Evolutionary conservation across 37 sponge, comb jelly and placozoan genomes (phyloP), one percentile per base, ranked within the genome.

Genomic region (Aplysina aerophoba): DNA sequence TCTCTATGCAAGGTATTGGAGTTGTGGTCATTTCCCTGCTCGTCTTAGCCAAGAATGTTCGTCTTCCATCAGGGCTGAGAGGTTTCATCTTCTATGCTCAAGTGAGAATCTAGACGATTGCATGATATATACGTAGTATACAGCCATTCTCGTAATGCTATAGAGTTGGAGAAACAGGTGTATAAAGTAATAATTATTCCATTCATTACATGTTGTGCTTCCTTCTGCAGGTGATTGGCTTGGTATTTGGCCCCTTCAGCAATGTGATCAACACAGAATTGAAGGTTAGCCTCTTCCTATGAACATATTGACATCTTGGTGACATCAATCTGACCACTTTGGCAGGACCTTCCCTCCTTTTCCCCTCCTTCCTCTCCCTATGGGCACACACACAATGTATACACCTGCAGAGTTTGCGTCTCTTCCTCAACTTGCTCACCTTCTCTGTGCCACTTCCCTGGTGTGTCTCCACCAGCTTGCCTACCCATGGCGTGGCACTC

Each of bases 61-160:
- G 11, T 5, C 63, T 62, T 62, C 63, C 63, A 44, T 5, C 63
- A 59, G 93, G 89, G 44, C 74, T 93, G 35, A 89, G 83, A 40
- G 90, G 84, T 56, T 89, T 89, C 71, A 31, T 93, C 62, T 93
- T 93, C 80, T 93, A 93, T 85, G 90, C 82, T 25, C 93, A 93
- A 73, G 92, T 87, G 19, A 81, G 73, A n/a, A n/a, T n/a, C n/a
- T n/a, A n/a, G n/a, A n/a, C n/a, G n/a, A n/a, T n/a, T n/a, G n/a
- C n/a, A n/a, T n/a, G n/a, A n/a, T n/a, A n/a, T n/a, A n/a, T n/a
- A n/a, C n/a, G n/a, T n/a, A n/a, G n/a, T n/a, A n/a, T n/a, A n/a
- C n/a, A n/a, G n/a, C n/a, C n/a, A n/a, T n/a, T n/a, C n/a, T n/a
- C n/a, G n/a, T n/a, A n/a, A n/a, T n/a, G n/a, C n/a, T n/a, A n/a